Percentiles rank a stretch among this genome's conserved stretches.
Conservation (phyloP, 2,113 vertebrate species). For the Dermatemys mawii region DNA sequence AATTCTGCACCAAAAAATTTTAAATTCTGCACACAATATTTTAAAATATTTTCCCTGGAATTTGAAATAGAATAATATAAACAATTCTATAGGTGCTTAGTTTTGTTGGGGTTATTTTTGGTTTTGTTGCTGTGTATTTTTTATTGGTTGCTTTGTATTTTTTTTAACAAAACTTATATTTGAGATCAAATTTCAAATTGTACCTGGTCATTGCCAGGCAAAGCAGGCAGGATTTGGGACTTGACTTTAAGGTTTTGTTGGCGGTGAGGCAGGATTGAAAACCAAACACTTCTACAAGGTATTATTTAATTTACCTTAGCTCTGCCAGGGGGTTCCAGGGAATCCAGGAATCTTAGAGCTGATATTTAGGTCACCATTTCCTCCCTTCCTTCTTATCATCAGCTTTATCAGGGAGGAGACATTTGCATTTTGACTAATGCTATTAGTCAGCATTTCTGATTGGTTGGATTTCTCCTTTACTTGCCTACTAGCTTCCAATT, state of each 20-base stretch:
- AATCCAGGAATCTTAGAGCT: neutral
- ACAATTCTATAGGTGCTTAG: neutral
- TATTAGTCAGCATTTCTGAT: conserved; percentile 57
- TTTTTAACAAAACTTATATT: neutral
- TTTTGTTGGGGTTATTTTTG: neutral
- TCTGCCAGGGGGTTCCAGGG: neutral
- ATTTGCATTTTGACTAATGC: conserved; percentile 43
- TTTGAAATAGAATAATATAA: neutral
- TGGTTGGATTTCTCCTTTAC: conserved; percentile 46
- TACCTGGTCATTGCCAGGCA: neutral
- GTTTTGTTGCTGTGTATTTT: neutral
- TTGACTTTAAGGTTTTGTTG: neutral
- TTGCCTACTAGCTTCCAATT: conserved; percentile 22
- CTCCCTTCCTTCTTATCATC: neutral
- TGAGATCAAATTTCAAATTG: neutral
- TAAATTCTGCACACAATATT: too few species aligned
- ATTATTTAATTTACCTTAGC: neutral
- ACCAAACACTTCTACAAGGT: neutral
- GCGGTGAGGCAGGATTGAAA: neutral
- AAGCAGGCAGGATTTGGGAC: neutral
- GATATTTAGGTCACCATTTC: conserved; percentile 17
- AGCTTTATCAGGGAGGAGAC: conserved; percentile 2
- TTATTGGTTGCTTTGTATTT: neutral
- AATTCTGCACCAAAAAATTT: too few species aligned
- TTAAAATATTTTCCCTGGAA: neutral